Conservation (phyloP, 1,140 invertebrate genomes). For the Stegodyphus mimosarum region DNA sequence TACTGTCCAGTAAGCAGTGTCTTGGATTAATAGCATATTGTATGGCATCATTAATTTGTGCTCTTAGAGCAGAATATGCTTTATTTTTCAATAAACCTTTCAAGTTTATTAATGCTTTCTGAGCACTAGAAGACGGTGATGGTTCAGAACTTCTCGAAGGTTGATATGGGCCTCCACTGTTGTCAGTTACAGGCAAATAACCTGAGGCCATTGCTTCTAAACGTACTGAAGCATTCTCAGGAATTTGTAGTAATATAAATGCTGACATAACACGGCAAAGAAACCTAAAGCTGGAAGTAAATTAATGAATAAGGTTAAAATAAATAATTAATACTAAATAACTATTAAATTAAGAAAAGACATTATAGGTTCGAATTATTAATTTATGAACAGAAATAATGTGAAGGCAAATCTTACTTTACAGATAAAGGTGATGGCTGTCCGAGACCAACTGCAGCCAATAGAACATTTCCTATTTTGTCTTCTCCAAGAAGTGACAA, state of each 20-base stretch:
- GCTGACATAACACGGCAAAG: conserved; percentile 21
- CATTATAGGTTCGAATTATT: neutral
- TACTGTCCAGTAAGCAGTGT: conserved; percentile 15
- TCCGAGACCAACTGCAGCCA: conserved; percentile 17
- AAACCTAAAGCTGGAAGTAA: conserved; percentile 40
- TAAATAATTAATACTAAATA: neutral
- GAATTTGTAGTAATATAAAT: conserved; percentile 27
- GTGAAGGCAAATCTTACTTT: conserved; percentile 9
- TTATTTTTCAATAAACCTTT: conserved; percentile 20
- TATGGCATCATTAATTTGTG: conserved; percentile 19
- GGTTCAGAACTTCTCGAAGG: neutral
- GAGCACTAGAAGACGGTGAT: neutral
- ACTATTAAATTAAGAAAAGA: no score
- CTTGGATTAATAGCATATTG: conserved; percentile 9
- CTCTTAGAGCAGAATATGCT: conserved; percentile 34
- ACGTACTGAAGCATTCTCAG: conserved; percentile 30
- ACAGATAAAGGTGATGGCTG: conserved; percentile 8
- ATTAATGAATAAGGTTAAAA: neutral
- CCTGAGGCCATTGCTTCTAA: conserved; percentile 26
- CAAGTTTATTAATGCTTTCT: conserved; percentile 22
- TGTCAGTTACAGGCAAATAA: neutral
- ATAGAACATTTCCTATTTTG: neutral
- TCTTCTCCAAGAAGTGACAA: conserved; percentile 15
- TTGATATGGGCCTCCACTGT: neutral
- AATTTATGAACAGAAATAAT: neutral